Evolutionary conservation across 2,888 invertebrate genomes (phyloP), one percentile per base, ranked within the genome.

Genomic region (Morpho helenor): DNA sequence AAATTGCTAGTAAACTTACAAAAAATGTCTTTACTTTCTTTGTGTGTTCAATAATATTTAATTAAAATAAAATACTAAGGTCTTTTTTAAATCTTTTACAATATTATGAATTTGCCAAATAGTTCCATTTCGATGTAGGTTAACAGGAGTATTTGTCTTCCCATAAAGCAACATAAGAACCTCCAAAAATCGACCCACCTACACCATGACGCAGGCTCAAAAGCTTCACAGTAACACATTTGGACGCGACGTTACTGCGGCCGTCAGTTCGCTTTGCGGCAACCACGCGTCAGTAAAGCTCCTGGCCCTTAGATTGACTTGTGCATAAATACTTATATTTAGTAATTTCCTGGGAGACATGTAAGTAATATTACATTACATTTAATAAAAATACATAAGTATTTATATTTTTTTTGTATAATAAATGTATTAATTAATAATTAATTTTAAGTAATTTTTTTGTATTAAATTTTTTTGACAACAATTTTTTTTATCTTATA

Each of bases 261-360:
- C 85, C 83, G 74, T 70, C 80, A 81, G 79, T 82, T 73, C 68
- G 79, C 75, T 84, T 83, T 88, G 87, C 87, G 82, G 83, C 83
- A 87, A 76, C 70, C 74, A 74, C 81, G 77, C 73, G 76, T 70
- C 71, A 68, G 66, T 70, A 68, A 68, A 70, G 70, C 69, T 66
- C 62, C 54, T 66, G 68, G 70, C 68, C 64, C 67, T 69, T 66
- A 57, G 59, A 53, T 62, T 52, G 23, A 46, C 57, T 55, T 52
- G 43, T 52, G 50, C 48, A 65, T 50, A 58, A 52, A 45, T 63
- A 50, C 41, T 51, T 55, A 44, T 51, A 54, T 53, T 54, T 57
- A 41, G 47, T 47, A 52, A 43, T 53, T 10, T 44, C 52, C 45
- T 61, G 57, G 41, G 40, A 51, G 49, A 64, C 49, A 68, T 68